Conservation (phyloP, 1,140 invertebrate species). For the Dryas iulia region DNA sequence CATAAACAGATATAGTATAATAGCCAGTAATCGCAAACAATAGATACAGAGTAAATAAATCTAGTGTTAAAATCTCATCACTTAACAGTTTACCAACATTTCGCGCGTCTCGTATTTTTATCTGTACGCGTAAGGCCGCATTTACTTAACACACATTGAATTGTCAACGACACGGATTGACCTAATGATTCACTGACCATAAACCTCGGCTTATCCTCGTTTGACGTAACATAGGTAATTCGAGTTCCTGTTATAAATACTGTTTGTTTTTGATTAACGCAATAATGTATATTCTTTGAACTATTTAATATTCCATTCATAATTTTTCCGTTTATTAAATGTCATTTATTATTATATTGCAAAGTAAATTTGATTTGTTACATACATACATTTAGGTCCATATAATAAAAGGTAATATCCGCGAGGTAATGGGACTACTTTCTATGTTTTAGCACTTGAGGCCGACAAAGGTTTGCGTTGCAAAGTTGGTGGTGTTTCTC, state of each 20-base stretch:
- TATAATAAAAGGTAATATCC: constrained; percentile 16
- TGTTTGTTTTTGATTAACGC: constrained; percentile 24
- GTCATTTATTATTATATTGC: neutral
- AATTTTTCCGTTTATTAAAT: constrained; percentile 11
- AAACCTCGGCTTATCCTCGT: constrained; percentile 66
- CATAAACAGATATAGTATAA: constrained; percentile 44
- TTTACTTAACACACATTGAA: constrained; percentile 67
- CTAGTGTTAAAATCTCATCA: constrained; percentile 26
- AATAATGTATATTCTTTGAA: constrained; percentile 25
- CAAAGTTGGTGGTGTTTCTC: constrained; percentile 55
- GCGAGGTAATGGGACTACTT: constrained; percentile 52
- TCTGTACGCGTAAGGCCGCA: constrained; percentile 42
- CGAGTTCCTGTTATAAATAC: constrained; percentile 31
- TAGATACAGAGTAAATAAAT: constrained; percentile 51
- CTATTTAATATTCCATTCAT: constrained; percentile 13
- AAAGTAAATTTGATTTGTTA: constrained; percentile 12
- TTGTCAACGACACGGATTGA: constrained; percentile 72
- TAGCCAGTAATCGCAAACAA: constrained; percentile 45
- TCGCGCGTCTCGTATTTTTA: constrained; percentile 40
- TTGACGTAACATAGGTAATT: constrained; percentile 57
- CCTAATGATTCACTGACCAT: constrained; percentile 75
- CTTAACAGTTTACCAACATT: constrained; percentile 38
- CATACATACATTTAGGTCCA: neutral
- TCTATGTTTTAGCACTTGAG: constrained; percentile 67
- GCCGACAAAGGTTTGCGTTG: constrained; percentile 53